These are phyloP conservation scores for Stenopsyche tienmushanensis DNA, from an alignment of 1,140 invertebrate species.

Conservation along the genomic window DNA sequence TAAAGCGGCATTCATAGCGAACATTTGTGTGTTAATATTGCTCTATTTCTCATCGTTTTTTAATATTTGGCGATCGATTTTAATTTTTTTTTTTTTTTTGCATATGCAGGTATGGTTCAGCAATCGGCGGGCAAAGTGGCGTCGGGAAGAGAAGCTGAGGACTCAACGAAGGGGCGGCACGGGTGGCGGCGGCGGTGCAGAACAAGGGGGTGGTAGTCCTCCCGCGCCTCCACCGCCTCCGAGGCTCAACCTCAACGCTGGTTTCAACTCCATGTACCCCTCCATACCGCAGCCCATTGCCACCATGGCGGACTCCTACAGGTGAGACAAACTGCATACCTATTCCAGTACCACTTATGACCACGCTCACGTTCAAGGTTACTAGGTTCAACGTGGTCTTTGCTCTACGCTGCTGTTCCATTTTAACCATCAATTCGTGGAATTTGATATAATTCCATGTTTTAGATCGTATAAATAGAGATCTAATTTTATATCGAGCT, in stretches of 20 bases:
- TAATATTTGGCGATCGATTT: too few species aligned
- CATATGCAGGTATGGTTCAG: constrained; percentile 97
- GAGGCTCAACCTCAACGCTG: constrained; percentile 79
- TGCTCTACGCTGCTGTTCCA: background rate
- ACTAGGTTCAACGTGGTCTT: background rate
- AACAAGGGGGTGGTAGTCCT: constrained; percentile 48
- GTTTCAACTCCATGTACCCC: constrained; percentile 94
- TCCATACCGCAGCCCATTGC: constrained; percentile 92
- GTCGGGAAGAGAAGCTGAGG: constrained; percentile 95
- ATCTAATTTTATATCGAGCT: too few species aligned
- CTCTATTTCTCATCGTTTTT: too few species aligned
- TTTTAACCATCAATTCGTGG: background rate
- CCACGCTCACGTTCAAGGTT: constrained; percentile 9
- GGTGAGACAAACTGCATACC: constrained; percentile 69
- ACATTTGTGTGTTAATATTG: too few species aligned
- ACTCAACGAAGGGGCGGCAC: constrained; percentile 76
- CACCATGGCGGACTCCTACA: constrained; percentile 90
- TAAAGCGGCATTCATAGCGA: too few species aligned
- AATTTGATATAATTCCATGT: too few species aligned
- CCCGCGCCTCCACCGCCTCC: constrained; percentile 62
- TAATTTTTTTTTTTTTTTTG: too few species aligned
- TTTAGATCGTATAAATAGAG: too few species aligned
- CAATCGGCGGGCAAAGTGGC: constrained; percentile 97
- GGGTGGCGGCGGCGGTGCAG: constrained; percentile 52
- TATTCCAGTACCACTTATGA: background rate